Conservation (phyloP, 2,888 invertebrate species). For the Sialis fuliginosa region DNA sequence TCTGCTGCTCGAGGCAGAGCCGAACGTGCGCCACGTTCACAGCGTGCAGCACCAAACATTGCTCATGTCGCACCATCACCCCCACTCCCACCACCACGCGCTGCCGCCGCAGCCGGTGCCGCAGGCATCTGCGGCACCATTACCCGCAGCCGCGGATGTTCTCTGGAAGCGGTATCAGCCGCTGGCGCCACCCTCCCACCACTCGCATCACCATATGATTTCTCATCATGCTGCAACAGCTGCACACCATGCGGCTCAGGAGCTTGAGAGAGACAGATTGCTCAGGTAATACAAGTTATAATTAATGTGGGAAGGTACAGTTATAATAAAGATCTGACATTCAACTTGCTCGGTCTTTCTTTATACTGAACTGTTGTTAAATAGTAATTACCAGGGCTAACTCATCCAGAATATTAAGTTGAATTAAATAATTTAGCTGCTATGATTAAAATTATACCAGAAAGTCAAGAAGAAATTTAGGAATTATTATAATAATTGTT, state of each 20-base stretch:
- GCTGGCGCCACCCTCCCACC: conserved; percentile 27
- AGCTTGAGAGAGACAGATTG: conserved; percentile 22
- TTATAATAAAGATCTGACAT: no score
- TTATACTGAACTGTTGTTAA: no score
- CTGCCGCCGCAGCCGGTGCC: conserved; percentile 23
- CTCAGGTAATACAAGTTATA: no score
- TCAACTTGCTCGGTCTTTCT: no score
- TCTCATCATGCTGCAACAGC: conserved; percentile 26
- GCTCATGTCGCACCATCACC: conserved; percentile 36
- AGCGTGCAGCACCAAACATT: conserved; percentile 40
- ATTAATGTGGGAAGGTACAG: no score
- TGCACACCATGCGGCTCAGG: conserved; percentile 24
- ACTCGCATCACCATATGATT: not conserved
- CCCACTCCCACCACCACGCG: conserved; percentile 19
- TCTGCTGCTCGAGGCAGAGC: conserved; percentile 29
- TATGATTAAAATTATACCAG: no score
- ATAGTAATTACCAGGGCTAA: no score
- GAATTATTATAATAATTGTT: no score
- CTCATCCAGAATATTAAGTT: no score
- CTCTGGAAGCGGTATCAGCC: conserved; percentile 41
- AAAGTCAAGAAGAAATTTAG: no score
- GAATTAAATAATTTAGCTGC: no score
- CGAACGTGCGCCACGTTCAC: conserved; percentile 38
- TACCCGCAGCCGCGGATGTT: conserved; percentile 33
- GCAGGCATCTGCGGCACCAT: conserved; percentile 18